phyloP scores from a whole-genome alignment of 1,140 invertebrate species.

The Lasioglossum baleicum region DNA sequence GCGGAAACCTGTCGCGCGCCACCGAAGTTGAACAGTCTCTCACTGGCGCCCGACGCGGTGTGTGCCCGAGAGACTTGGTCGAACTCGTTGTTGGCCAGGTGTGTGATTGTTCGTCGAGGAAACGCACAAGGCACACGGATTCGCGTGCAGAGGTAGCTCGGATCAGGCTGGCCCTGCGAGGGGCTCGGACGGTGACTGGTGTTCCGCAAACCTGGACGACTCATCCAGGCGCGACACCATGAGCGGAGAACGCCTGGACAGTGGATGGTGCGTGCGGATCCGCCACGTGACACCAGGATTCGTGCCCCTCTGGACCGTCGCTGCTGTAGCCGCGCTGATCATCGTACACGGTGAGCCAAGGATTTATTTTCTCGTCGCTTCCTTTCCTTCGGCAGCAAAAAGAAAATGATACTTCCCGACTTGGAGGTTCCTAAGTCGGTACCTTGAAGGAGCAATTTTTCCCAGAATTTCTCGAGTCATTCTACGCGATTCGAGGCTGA shows the following conservation, averaged over 20 bases:
- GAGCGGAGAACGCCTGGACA: conserved; percentile 16
- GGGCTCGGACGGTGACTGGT: conserved; percentile 32
- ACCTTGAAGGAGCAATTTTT: too few relatives aligned
- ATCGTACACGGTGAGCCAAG: conserved; percentile 54
- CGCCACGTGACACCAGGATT: conserved; percentile 71
- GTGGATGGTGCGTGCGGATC: conserved; percentile 40
- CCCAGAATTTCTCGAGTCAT: too few relatives aligned
- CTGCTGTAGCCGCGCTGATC: conserved; percentile 39
- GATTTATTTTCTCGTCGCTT: too few relatives aligned
- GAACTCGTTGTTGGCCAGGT: conserved; percentile 3
- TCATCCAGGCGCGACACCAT: conserved; percentile 23
- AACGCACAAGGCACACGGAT: neutral
- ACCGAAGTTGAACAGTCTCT: conserved; percentile 63
- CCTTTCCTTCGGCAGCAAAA: too few relatives aligned
- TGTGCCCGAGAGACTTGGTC: conserved; percentile 55
- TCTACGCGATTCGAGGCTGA: too few relatives aligned
- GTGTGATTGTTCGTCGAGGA: conserved; percentile 20
- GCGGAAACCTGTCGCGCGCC: conserved; percentile 63
- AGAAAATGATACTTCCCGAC: too few relatives aligned
- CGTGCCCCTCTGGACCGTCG: conserved; percentile 62
- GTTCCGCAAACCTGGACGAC: neutral
- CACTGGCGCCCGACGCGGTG: conserved; percentile 65
- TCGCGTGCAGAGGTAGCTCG: conserved; percentile 3
- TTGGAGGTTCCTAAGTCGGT: too few relatives aligned
- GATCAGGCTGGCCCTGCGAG: conserved; percentile 1